Evolutionary conservation across 2,113 vertebrate species (phyloP), one percentile per base, ranked within the genome.

Genomic region (Penelope pileata): DNA sequence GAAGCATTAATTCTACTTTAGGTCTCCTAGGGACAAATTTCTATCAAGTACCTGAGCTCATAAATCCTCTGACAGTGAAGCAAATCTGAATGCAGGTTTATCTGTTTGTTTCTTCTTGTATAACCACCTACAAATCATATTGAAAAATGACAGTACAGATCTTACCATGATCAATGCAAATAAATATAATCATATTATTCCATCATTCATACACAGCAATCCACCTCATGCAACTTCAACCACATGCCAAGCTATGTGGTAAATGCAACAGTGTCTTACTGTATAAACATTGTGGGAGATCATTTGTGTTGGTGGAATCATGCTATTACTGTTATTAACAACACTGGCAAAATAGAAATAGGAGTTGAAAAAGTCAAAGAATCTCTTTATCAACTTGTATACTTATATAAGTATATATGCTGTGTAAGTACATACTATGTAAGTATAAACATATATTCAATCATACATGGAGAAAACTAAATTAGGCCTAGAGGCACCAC

Each of bases 391-490:
- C 26, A 16, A 56, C 23, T 70, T n/a, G n/a, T n/a, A n/a, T n/a
- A n/a, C n/a, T n/a, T n/a, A n/a, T n/a, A n/a, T n/a, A n/a, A n/a
- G n/a, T n/a, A n/a, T n/a, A n/a, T n/a, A n/a, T n/a, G n/a, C n/a
- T n/a, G n/a, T n/a, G n/a, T n/a, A n/a, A n/a, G n/a, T n/a, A n/a
- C n/a, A n/a, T n/a, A n/a, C n/a, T n/a, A n/a, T n/a, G n/a, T n/a
- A n/a, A n/a, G n/a, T n/a, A n/a, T n/a, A n/a, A n/a, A n/a, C 47
- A 53, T 3, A 2, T 53, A 43, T 2, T 3, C 10, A 43, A 16
- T 47, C 16, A 10, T 27, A 58, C 5, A 7, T 47, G 30, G 21
- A 67, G 51, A 51, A 91, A 95, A 89, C n/a, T 0, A 56, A 60
- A 75, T 54, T 34, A 66, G 50, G 7, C 12, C n/a, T 50, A 54